Percentiles rank a stretch among this genome's conserved stretches.
phyloP scores from a whole-genome alignment of 2,888 invertebrate species.

The Hyppa rectilinea region DNA sequence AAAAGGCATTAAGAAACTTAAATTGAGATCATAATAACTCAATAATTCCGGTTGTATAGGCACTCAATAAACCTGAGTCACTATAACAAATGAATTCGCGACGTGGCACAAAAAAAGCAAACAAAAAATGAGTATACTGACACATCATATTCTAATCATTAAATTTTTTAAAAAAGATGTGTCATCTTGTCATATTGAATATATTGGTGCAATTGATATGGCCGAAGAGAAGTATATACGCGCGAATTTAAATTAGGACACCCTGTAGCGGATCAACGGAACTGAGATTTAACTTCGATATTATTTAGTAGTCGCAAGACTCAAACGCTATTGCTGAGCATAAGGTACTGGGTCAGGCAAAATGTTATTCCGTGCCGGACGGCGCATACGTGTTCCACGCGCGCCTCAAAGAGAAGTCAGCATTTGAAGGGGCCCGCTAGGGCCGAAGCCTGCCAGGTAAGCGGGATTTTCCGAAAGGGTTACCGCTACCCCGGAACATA shows the following conservation, averaged over 20 bases:
- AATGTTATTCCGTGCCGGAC: too few relatives aligned
- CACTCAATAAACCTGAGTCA: conserved; percentile 29
- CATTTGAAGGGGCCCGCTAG: too few relatives aligned
- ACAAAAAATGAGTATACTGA: conserved; percentile 44
- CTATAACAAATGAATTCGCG: conserved; percentile 6
- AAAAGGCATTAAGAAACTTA: background rate
- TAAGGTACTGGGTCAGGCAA: too few relatives aligned
- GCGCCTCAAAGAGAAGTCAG: too few relatives aligned
- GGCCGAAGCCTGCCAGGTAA: too few relatives aligned
- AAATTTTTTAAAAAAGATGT: conserved; percentile 21
- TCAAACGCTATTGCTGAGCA: too few relatives aligned
- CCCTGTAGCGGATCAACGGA: background rate
- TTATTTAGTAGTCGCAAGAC: too few relatives aligned
- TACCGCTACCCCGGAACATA: too few relatives aligned
- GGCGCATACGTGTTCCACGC: too few relatives aligned
- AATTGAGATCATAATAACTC: background rate
- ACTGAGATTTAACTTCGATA: background rate
- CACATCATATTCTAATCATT: conserved; percentile 33
- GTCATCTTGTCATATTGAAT: conserved; percentile 31
- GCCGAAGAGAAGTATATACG: background rate
- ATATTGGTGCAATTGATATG: conserved; percentile 7
- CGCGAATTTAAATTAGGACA: conserved; percentile 18
- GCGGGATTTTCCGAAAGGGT: too few relatives aligned
- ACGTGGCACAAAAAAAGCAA: conserved; percentile 27
- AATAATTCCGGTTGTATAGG: conserved; percentile 15